Base-by-base conservation (phyloP, 2,888 invertebrate species). In the Trissonchulus sp. region DNA sequence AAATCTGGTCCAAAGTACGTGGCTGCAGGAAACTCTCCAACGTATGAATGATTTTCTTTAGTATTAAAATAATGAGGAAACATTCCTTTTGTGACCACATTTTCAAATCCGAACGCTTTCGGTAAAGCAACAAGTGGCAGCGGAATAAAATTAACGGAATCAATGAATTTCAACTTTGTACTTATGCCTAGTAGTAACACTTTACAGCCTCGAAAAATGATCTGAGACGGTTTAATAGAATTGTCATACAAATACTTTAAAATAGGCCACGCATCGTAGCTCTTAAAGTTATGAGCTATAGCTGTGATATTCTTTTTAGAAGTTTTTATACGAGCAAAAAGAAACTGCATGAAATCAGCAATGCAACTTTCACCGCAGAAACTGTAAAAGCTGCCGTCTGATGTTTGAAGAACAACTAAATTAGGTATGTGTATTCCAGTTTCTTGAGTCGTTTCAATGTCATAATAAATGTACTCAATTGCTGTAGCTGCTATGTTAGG, bases 191-290 rank as follows among this genome's bases (percentile, higher is more conserved):
- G 62, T 72, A 60, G 34, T 1, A 76, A 31, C n/a, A 76, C 34
- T 72, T 76, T 74, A 1, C 31, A 23, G 2, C 76, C 75, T 30
- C 48, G 36, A 30, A 37, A 33, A 18, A 76, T 68, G 1, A 65
- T 48, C 23, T 48, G 31, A n/a, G 23, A 1, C 3, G 74, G 74
- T 15, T 63, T 72, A 18, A n/a, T n/a, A 18, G 23, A 38, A 36
- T 76, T 62, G 18, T 75, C 34, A 0, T 71, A 1, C 1, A 31
- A 48, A 33, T 62, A 62, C n/a, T 75, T 60, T 0, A 76, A 28
- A 35, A 78, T 62, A 38, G 77, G 77, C 23, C 68, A 60, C 0
- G 18, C 33, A 75, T 78, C 78, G 31, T 78, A 78, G 1, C 63
- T 36, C 35, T 37, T 71, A 0, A 65, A 1, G 31, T 78, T 77